Evolutionary conservation across 2,888 invertebrate species (phyloP).

Genomic region (Drosophila prolongata): DNA sequence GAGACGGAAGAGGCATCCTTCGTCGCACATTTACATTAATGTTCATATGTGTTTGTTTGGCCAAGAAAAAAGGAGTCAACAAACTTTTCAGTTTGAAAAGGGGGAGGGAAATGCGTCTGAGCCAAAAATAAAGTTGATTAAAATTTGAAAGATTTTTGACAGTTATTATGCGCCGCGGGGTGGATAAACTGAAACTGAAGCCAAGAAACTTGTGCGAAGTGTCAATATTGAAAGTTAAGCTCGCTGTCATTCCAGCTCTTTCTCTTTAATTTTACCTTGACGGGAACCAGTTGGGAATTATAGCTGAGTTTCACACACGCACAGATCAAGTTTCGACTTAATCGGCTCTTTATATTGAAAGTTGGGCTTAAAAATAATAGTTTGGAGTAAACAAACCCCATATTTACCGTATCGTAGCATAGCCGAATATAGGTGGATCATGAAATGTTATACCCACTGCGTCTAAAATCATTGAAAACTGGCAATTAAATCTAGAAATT

Average conservation of each 20-base stretch:
- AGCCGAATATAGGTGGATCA: too few species aligned
- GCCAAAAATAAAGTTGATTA: constrained; percentile 78
- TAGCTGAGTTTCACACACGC: neutral
- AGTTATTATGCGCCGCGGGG: constrained; percentile 73
- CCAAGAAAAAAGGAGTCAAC: constrained; percentile 59
- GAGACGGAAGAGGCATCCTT: constrained; percentile 21
- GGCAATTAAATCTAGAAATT: too few species aligned
- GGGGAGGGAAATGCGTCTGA: constrained; percentile 33
- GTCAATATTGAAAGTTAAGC: constrained; percentile 71
- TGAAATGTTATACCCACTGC: too few species aligned
- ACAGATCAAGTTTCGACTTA: too few species aligned
- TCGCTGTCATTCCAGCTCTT: constrained; percentile 3
- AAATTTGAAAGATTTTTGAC: constrained; percentile 79
- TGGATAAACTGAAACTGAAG: constrained; percentile 52
- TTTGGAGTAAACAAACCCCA: too few species aligned
- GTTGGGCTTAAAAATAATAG: too few species aligned
- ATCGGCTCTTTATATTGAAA: too few species aligned
- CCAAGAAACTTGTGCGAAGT: constrained; percentile 58
- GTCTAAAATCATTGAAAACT: too few species aligned
- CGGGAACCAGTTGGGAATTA: constrained; percentile 11
- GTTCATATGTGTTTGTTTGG: constrained; percentile 71
- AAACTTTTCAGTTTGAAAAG: constrained; percentile 23
- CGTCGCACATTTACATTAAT: constrained; percentile 66
- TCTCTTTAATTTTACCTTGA: neutral
- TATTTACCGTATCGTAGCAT: too few species aligned